Evolutionary conservation across 2,888 invertebrate genomes (phyloP), one percentile per base, ranked within the genome.

Genomic region (Nebria salina): DNA sequence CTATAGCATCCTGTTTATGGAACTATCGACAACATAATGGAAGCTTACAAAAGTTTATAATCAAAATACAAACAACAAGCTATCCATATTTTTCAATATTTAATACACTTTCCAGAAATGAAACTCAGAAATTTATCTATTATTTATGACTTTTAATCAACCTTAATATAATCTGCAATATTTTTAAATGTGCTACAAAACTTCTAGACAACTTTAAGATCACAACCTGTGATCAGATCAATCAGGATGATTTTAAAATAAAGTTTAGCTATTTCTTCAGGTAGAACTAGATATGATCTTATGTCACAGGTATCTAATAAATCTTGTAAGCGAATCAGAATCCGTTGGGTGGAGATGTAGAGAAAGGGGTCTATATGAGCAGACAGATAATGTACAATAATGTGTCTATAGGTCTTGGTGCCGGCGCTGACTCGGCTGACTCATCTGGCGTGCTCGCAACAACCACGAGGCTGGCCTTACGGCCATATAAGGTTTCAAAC

Each of bases 401-500:
- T 73, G 4, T 26, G 73, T 41, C 15, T 26, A 73, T 73, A 73
- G 11, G 73, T 42, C 20, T 74, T 74, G 66, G 25, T 26, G 25
- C 15, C 26, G 26, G 26, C 74, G 79, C 79, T 25, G 26, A 11
- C 25, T 25, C 68, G 74, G 75, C 75, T 79, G 79, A 79, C 72
- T 79, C 79, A 77, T 77, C 77, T 74, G 66, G 26, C 68, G 41
- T 73, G 42, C 43, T 15, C 20, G 73, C 73, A 20, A 9, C 68
- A 41, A 73, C 43, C 73, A 20, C 73, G 41, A 73, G 73, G 75
- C 41, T 54, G 54, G 68, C 43, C 68, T 43, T 74, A 79, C 79
- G 66, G 79, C 79, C 79, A 74, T 79, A 79, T 79, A 79, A 79
- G 79, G 79, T 65, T 65, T 66, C 74, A 43, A 74, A 79, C 79